Conservation (phyloP, 2,113 vertebrate genomes). For the Leptobrachium ailaonicum region DNA sequence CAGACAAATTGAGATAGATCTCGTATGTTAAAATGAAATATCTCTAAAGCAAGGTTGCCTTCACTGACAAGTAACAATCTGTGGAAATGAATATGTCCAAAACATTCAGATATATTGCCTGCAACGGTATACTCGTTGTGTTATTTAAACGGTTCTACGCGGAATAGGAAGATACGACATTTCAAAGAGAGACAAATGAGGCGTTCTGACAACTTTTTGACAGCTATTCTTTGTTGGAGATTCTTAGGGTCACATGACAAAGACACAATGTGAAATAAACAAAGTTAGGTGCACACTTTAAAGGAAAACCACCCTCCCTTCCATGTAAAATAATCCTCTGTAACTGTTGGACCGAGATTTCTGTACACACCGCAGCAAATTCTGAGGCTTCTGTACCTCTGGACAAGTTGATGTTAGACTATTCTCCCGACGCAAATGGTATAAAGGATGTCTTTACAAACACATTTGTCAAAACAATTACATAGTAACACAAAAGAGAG, state of each 20-base stretch:
- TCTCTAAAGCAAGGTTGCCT: background rate
- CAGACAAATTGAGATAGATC: constrained; percentile 33
- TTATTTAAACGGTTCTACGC: constrained; percentile 10
- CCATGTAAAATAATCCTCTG: constrained; percentile 40
- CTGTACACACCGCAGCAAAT: constrained; percentile 20
- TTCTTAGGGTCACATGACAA: constrained; percentile 45
- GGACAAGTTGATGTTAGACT: background rate
- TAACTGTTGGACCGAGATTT: constrained; percentile 33
- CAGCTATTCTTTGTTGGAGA: constrained; percentile 35
- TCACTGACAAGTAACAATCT: constrained; percentile 18
- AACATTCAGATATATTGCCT: constrained; percentile 12
- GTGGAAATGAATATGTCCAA: background rate
- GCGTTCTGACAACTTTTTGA: constrained; percentile 40
- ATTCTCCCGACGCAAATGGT: background rate
- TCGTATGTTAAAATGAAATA: constrained; percentile 27
- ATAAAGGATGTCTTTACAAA: constrained; percentile 8
- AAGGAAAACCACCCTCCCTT: constrained; percentile 32
- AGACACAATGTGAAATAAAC: constrained; percentile 43
- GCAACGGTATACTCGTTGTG: constrained; percentile 5
- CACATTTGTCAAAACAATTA: constrained; percentile 42
- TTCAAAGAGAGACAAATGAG: constrained; percentile 46
- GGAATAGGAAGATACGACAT: constrained; percentile 27
- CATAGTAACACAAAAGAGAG: constrained; percentile 7
- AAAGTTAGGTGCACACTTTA: constrained; percentile 40
- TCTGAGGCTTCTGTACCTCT: background rate